Percentiles rank a stretch among this genome's conserved stretches.
These are phyloP conservation scores for Mormyrops boulengeri DNA, from an alignment of 2,797 vertebrate genomes.

Conservation along the genomic window DNA sequence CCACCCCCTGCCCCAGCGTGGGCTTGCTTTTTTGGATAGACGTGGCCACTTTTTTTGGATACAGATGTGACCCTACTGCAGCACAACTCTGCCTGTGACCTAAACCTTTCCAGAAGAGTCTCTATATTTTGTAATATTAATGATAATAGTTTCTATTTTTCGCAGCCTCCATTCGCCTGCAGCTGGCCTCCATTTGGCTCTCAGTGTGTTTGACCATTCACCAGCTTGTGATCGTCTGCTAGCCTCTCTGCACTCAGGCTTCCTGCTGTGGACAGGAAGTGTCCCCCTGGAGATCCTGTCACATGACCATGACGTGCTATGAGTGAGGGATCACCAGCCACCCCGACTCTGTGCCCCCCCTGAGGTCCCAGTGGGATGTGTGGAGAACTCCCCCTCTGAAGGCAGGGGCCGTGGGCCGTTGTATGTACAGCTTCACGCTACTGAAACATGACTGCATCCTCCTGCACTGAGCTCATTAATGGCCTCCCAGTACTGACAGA, in stretches of 20 bases:
- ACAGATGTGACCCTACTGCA: constrained; percentile 43
- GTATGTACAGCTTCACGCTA: not conserved
- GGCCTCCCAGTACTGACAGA: not conserved
- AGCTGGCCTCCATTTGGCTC: constrained; percentile 52
- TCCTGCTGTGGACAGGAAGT: constrained; percentile 43
- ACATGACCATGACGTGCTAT: not conserved
- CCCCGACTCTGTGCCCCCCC: not conserved
- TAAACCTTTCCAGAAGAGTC: constrained; percentile 55
- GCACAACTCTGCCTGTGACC: constrained; percentile 36
- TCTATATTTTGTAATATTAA: constrained; percentile 66
- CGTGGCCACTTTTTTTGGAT: constrained; percentile 43
- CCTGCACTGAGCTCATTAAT: not conserved
- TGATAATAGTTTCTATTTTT: constrained; percentile 60
- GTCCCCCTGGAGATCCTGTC: constrained; percentile 20
- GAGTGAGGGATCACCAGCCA: not conserved
- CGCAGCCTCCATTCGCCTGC: constrained; percentile 53
- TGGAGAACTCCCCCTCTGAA: not conserved
- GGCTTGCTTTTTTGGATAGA: not conserved
- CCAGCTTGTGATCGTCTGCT: constrained; percentile 35
- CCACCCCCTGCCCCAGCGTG: not conserved
- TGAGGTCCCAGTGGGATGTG: not conserved
- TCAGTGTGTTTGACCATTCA: constrained; percentile 59
- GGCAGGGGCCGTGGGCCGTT: not conserved
- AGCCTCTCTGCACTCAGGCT: constrained; percentile 14
- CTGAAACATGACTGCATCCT: not conserved